phyloP scores from a whole-genome alignment of 2,888 invertebrate genomes.

The Drosophila rellima region DNA sequence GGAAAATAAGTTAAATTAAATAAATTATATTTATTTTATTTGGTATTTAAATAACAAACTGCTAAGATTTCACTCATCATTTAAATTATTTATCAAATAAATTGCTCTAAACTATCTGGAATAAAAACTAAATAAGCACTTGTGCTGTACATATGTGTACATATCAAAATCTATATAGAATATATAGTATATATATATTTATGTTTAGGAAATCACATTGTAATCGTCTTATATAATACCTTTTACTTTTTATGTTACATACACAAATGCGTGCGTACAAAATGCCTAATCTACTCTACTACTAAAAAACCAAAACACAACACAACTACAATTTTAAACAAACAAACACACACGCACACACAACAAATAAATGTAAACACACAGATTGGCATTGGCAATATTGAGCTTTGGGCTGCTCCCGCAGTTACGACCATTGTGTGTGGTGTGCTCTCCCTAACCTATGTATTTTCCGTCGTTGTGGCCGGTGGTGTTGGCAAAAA shows the following conservation, averaged over 20 bases:
- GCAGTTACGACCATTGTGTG: constrained; percentile 91
- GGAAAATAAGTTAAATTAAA: background rate
- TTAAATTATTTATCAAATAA: background rate
- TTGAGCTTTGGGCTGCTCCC: constrained; percentile 92
- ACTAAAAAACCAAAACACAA: constrained; percentile 31
- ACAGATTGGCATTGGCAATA: constrained; percentile 87
- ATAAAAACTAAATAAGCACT: constrained; percentile 5
- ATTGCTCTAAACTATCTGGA: constrained; percentile 12
- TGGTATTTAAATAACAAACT: background rate
- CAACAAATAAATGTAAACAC: constrained; percentile 38
- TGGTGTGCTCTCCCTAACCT: constrained; percentile 90
- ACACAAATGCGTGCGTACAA: constrained; percentile 38
- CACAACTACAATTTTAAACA: constrained; percentile 27
- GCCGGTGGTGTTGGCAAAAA: constrained; percentile 99
- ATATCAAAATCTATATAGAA: background rate
- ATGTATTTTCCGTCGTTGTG: constrained; percentile 92
- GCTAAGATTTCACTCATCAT: background rate
- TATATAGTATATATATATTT: constrained; percentile 1
- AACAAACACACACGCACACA: constrained; percentile 27
- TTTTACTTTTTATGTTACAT: constrained; percentile 75
- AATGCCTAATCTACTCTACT: constrained; percentile 39
- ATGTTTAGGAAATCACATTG: constrained; percentile 25
- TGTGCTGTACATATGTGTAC: constrained; percentile 18
- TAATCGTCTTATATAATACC: constrained; percentile 59
- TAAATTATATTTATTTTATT: background rate